These are phyloP conservation scores for Eumacrocentrus americanus DNA, from an alignment of 2,888 invertebrate genomes.

Conservation along the genomic window DNA sequence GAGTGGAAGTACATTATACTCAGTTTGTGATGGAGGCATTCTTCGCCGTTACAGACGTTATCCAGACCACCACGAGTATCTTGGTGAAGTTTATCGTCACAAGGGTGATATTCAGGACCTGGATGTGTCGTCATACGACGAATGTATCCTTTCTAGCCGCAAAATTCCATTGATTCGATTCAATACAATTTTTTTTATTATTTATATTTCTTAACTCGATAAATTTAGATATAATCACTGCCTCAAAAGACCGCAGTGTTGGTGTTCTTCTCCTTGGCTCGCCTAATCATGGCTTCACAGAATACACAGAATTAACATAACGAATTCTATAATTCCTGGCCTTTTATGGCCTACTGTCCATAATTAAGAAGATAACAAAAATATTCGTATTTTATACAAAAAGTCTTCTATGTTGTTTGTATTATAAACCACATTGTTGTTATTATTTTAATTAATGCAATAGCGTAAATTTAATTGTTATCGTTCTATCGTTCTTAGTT, in stretches of 20 bases:
- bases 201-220: conserved; percentile 21
- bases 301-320: conserved; percentile 63
- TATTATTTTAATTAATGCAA: not conserved
- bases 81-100: conserved; percentile 62
- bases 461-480: not conserved
- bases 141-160: conserved; percentile 61
- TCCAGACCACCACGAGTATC: conserved; percentile 61
- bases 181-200: too few species aligned
- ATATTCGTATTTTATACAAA: conserved; percentile 19
- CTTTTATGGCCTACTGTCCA: conserved; percentile 23
- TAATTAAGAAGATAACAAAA: conserved; percentile 5
- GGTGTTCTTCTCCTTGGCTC: conserved; percentile 61
- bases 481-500: not conserved
- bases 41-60: conserved; percentile 61
- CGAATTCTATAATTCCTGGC: conserved; percentile 36
- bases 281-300: conserved; percentile 63
- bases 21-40: conserved; percentile 61
- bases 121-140: conserved; percentile 63
- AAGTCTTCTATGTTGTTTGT: not conserved
- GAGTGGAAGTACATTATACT: conserved; percentile 61
- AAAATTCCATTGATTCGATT: too few species aligned
- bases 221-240: conserved; percentile 60
- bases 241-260: conserved; percentile 62
- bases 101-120: conserved; percentile 62
- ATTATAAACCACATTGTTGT: not conserved